Percentiles rank a stretch among this genome's conserved stretches.
Conservation (phyloP, 2,888 invertebrate genomes). For the Villa cingulata region DNA sequence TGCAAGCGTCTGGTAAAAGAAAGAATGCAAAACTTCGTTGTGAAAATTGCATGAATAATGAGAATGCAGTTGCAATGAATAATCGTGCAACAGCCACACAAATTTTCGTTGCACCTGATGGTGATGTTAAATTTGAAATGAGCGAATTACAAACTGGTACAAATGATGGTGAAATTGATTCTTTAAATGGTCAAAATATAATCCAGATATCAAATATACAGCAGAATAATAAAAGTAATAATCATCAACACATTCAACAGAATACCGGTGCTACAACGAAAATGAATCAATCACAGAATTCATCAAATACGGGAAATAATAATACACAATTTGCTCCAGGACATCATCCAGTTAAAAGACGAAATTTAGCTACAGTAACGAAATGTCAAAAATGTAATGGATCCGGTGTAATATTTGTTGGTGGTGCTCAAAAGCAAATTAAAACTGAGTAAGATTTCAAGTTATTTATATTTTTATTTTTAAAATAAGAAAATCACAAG, state of each 20-base stretch:
- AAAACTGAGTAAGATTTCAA: constrained; percentile 34
- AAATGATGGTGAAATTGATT: constrained; percentile 25
- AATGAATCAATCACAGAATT: constrained; percentile 16
- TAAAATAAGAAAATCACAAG: neutral
- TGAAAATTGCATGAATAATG: constrained; percentile 47
- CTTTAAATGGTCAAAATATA: constrained; percentile 26
- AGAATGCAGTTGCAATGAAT: constrained; percentile 30
- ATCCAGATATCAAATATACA: constrained; percentile 35
- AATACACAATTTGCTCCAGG: constrained; percentile 30
- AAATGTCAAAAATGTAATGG: constrained; percentile 85
- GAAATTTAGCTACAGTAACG: constrained; percentile 68
- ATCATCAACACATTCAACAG: neutral
- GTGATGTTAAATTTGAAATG: constrained; percentile 47
- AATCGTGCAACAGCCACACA: constrained; percentile 37
- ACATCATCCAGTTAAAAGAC: constrained; percentile 69
- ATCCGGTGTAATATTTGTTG: constrained; percentile 57
- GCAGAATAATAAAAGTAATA: constrained; percentile 11
- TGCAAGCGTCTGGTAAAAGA: constrained; percentile 43
- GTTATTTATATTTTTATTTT: no score
- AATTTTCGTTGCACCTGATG: constrained; percentile 53
- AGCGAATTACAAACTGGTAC: constrained; percentile 33
- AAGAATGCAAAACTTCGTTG: constrained; percentile 50
- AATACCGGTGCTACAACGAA: neutral
- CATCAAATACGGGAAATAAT: constrained; percentile 19
- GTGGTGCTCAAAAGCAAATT: constrained; percentile 20